Evolutionary conservation across 2,888 invertebrate genomes (phyloP).

Genomic region (Choristoneura rosaceana): DNA sequence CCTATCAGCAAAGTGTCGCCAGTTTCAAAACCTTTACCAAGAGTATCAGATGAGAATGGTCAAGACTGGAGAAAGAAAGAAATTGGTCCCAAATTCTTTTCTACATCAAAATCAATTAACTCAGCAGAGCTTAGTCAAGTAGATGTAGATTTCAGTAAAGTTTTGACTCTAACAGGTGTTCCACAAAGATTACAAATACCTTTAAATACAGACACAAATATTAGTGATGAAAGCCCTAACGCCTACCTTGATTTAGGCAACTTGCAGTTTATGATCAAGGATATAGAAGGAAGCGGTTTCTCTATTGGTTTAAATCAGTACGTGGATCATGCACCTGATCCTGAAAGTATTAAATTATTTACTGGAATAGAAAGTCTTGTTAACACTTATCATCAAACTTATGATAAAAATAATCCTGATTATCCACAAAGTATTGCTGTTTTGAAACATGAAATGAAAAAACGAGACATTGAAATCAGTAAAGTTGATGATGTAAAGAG

Average conservation of each 20-base stretch:
- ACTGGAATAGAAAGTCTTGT: slow-evolving; percentile 69
- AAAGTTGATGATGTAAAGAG: slow-evolving; percentile 17
- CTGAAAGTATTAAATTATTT: slow-evolving; percentile 69
- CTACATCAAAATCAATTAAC: slow-evolving; percentile 62
- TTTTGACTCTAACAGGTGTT: slow-evolving; percentile 58
- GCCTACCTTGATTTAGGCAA: slow-evolving; percentile 60
- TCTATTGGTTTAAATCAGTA: slow-evolving; percentile 75
- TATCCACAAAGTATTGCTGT: slow-evolving; percentile 9
- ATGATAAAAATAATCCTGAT: slow-evolving; percentile 43
- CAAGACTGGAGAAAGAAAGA: slow-evolving; percentile 56
- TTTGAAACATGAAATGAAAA: slow-evolving; percentile 42
- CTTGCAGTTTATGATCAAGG: slow-evolving; percentile 66
- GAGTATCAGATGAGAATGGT: slow-evolving; percentile 53
- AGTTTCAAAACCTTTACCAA: slow-evolving; percentile 47
- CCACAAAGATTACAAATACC: slow-evolving; percentile 72
- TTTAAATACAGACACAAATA: slow-evolving; percentile 52
- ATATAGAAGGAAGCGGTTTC: slow-evolving; percentile 72
- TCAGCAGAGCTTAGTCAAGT: slow-evolving; percentile 69
- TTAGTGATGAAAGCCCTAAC: slow-evolving; percentile 49
- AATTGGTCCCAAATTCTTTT: slow-evolving; percentile 60
- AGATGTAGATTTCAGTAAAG: slow-evolving; percentile 63
- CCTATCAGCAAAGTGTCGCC: slow-evolving; percentile 62
- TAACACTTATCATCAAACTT: slow-evolving; percentile 61
- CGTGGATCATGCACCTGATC: slow-evolving; percentile 69
- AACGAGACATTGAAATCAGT: slow-evolving; percentile 41